Evolutionary conservation across 2,113 vertebrate species (phyloP).

Genomic region (Symphodus melops): DNA sequence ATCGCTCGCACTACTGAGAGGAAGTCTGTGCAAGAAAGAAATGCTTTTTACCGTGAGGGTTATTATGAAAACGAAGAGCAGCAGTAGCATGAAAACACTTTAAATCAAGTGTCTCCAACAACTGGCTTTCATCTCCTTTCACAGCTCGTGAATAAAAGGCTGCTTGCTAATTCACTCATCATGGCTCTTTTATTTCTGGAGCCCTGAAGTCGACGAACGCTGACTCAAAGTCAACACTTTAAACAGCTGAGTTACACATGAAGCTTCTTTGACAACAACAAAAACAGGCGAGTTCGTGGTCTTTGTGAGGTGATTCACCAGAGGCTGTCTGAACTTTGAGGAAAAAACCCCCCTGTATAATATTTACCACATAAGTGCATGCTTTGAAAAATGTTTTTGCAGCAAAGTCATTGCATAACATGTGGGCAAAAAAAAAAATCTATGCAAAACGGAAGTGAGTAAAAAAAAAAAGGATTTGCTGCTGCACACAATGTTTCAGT

Average conservation of each 20-base stretch:
- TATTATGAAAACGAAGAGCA: background rate
- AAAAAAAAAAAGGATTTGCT: background rate
- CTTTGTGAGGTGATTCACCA: background rate
- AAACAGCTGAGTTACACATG: no score
- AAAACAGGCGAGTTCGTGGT: background rate
- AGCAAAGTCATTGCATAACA: background rate
- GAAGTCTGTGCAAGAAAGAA: background rate
- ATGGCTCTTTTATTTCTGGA: no score
- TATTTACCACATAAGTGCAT: background rate
- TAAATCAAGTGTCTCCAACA: no score
- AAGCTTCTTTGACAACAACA: no score
- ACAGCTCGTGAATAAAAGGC: no score
- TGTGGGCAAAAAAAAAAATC: background rate
- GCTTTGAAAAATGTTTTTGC: background rate
- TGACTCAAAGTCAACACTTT: no score
- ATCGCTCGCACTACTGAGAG: background rate
- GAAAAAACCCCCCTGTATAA: background rate
- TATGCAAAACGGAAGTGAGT: background rate
- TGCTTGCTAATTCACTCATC: no score
- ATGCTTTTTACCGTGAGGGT: background rate
- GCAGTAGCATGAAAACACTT: background rate
- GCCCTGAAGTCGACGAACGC: no score
- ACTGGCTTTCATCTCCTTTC: no score
- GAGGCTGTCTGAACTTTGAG: background rate
- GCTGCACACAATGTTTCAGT: background rate